phyloP scores from a whole-genome alignment of 1,140 invertebrate species.

The Lepidurus couesii region DNA sequence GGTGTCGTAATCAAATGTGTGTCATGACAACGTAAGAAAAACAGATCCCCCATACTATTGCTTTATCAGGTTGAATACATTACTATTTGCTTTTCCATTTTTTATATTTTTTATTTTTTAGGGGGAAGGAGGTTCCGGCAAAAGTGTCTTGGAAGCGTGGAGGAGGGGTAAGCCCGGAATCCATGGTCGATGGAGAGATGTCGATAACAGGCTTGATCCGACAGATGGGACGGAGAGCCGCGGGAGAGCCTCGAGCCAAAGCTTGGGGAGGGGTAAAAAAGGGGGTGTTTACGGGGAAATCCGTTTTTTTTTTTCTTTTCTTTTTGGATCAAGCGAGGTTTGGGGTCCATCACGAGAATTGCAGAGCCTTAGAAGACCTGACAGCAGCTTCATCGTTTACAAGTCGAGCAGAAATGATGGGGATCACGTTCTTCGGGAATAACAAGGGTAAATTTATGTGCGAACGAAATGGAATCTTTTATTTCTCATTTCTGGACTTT shows the following conservation, averaged over 20 bases:
- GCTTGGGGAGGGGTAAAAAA: background rate
- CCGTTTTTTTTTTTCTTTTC: background rate
- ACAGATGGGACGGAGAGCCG: background rate
- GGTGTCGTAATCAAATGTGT: slow-evolving; percentile 9
- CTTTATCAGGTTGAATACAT: background rate
- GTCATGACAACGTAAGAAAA: slow-evolving; percentile 4
- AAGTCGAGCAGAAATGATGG: background rate
- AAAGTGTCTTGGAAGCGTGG: background rate
- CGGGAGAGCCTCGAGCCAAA: background rate
- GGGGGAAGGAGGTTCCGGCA: too few relatives aligned
- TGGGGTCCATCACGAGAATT: background rate
- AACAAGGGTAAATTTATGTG: background rate
- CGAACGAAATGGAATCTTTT: background rate
- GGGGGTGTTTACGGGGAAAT: background rate
- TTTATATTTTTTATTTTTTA: background rate
- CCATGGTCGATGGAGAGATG: slow-evolving; percentile 17
- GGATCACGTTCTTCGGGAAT: background rate
- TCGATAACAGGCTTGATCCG: slow-evolving; percentile 16
- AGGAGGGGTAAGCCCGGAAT: background rate
- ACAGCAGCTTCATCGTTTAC: background rate
- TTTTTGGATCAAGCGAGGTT: background rate
- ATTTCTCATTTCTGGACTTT: background rate
- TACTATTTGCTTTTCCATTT: background rate
- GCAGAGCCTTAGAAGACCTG: background rate
- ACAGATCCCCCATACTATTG: background rate